Base-by-base conservation (phyloP, 2,797 vertebrate genomes). In the Centropyge bicolor region DNA sequence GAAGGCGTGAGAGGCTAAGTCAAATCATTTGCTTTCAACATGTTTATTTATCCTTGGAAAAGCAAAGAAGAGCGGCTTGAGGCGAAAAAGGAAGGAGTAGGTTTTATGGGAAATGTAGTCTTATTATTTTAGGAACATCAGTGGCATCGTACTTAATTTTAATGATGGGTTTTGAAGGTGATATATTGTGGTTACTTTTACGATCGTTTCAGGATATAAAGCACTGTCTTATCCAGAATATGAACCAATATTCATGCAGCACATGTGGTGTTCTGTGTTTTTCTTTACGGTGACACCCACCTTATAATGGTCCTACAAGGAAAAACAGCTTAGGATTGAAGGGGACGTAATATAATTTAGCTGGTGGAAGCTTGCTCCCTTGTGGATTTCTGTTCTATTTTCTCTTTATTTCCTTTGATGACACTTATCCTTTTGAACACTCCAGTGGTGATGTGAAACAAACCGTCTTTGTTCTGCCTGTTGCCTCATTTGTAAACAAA, bases 401-500 rank as follows among this genome's bases (percentile, higher is more conserved):
- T 60, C 3, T 74, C 55, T 81, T 64, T 40, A 27, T 84, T 72
- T 52, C 22, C 27, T 60, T 72, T 70, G 20, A 71, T 67, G 40
- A 74, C 63, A 40, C n/a, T 27, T 11, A 16, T 81, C 22, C 27
- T 74, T 79, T 79, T 80, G 52, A 43, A 61, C 35, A 68, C 56
- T 51, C 17, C 46, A 35, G 24, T 19, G 61, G 36, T 68, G 35
- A 73, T 54, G 38, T 72, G 65, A 67, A 72, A 41, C 49, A 69
- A 71, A 59, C 16, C 0, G 1, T 54, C 74, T 83, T 89, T 88
- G 60, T 86, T 86, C 65, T 81, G 36, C 52, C 60, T n/a, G 11
- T 67, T 80, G 55, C n/a, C 51, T 80, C 70, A 72, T 79, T 87
- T 62, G 69, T 69, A 86, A 89, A 87, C 74, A 87, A 74, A 81